These are phyloP conservation scores for Lottia scabra DNA, from an alignment of 2,888 invertebrate species.

Conservation along the genomic window DNA sequence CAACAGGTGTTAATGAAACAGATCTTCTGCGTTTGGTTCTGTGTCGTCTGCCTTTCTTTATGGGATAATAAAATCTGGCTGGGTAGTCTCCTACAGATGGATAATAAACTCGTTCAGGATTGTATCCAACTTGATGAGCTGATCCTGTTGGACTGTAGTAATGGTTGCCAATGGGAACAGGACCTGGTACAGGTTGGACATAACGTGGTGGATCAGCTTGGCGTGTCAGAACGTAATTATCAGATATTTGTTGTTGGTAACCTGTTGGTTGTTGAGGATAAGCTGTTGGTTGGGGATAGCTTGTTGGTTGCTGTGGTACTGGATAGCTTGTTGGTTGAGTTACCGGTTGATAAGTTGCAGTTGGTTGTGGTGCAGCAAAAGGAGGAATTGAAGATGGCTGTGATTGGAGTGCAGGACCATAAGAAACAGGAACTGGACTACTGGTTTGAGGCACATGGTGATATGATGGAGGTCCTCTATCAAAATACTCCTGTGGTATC, in stretches of 20 bases:
- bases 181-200: constrained; percentile 7
- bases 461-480: neutral
- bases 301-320: no score
- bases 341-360: neutral
- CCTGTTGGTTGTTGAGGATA: neutral
- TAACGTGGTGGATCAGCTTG: no score
- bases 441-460: neutral
- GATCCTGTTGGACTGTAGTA: constrained; percentile 30
- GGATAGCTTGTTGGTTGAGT: neutral
- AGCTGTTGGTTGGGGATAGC: neutral
- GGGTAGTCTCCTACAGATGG: constrained; percentile 28
- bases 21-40: constrained; percentile 26
- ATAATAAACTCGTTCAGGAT: constrained; percentile 27
- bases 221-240: no score
- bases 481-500: neutral
- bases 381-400: neutral
- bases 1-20: constrained; percentile 49
- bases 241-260: neutral
- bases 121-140: constrained; percentile 31
- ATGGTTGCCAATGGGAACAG: constrained; percentile 26
- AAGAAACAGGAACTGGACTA: neutral
- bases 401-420: constrained; percentile 2
- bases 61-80: constrained; percentile 35
- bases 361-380: neutral
- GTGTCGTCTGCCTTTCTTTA: constrained; percentile 14